These are phyloP conservation scores for Scelioninae gen. 2 DNA, from an alignment of 2,888 invertebrate genomes.

Conservation along the genomic window DNA sequence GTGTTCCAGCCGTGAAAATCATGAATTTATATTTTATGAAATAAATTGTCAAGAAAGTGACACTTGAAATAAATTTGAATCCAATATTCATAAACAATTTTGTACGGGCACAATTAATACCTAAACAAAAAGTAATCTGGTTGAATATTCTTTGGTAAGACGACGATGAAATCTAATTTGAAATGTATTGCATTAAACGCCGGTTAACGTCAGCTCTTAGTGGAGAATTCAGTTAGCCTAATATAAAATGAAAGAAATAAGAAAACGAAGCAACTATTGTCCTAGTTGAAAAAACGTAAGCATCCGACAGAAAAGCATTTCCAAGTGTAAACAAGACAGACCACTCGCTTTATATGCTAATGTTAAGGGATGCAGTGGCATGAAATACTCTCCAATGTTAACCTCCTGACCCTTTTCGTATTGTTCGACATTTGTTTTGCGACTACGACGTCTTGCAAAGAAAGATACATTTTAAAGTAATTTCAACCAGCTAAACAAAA, in stretches of 20 bases:
- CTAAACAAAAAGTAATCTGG: no score
- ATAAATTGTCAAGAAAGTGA: no score
- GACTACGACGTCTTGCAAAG: constrained; percentile 57
- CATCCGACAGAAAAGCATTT: constrained; percentile 60
- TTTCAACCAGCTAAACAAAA: constrained; percentile 13
- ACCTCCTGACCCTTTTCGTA: constrained; percentile 67
- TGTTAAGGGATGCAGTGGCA: constrained; percentile 65
- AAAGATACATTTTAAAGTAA: constrained; percentile 58
- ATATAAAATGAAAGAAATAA: constrained; percentile 40
- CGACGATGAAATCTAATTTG: neutral
- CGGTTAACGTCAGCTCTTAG: constrained; percentile 12
- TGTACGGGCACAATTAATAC: no score
- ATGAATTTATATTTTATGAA: no score
- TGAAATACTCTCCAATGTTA: constrained; percentile 72
- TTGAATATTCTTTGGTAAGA: no score
- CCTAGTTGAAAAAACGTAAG: constrained; percentile 46
- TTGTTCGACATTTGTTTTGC: constrained; percentile 57
- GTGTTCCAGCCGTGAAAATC: no score
- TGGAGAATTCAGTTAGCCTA: constrained; percentile 3
- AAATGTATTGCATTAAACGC: neutral
- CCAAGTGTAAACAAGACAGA: constrained; percentile 69
- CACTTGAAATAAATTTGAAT: no score
- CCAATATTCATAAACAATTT: no score
- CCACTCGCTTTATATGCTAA: constrained; percentile 72
- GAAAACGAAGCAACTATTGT: constrained; percentile 46